A percentile compares a stretch with the other conserved stretches of the same genome.
Evolutionary conservation across 2,797 vertebrate genomes (phyloP).

Genomic region (Parambassis ranga): DNA sequence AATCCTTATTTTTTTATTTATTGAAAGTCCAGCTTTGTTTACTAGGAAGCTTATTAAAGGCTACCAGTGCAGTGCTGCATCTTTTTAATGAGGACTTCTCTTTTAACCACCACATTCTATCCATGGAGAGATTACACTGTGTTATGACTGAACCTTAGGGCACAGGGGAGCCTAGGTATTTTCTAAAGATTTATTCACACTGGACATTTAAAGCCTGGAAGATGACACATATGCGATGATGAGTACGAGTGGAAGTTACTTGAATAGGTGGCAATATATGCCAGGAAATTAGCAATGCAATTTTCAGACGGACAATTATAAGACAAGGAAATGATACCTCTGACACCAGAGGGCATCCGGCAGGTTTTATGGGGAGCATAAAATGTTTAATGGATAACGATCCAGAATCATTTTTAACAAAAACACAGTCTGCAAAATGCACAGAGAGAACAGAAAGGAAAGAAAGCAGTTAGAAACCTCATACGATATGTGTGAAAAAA

Average conservation of each 20-base stretch:
- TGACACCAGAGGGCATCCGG: constrained; percentile 40
- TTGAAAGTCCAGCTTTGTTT: constrained; percentile 12
- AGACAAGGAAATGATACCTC: constrained; percentile 49
- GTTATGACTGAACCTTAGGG: constrained; percentile 10
- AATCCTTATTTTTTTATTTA: background rate
- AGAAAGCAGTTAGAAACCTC: background rate
- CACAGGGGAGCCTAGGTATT: background rate
- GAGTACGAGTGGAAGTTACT: constrained; percentile 24
- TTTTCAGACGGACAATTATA: constrained; percentile 52
- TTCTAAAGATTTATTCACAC: constrained; percentile 31
- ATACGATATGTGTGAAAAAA: background rate
- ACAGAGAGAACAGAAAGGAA: background rate
- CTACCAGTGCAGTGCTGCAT: background rate
- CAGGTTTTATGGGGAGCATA: constrained; percentile 63
- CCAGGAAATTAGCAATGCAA: constrained; percentile 57
- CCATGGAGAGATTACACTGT: background rate
- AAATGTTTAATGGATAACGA: constrained; percentile 60
- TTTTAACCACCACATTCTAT: background rate
- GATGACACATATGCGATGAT: constrained; percentile 28
- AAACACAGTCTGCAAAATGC: constrained; percentile 29
- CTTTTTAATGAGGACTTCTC: constrained; percentile 10
- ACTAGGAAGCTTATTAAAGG: constrained; percentile 10
- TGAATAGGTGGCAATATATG: constrained; percentile 34
- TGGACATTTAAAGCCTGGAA: constrained; percentile 25
- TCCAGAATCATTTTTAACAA: constrained; percentile 50